Evolutionary conservation across 2,113 vertebrate species (phyloP).

Genomic region (Aythya baeri): DNA sequence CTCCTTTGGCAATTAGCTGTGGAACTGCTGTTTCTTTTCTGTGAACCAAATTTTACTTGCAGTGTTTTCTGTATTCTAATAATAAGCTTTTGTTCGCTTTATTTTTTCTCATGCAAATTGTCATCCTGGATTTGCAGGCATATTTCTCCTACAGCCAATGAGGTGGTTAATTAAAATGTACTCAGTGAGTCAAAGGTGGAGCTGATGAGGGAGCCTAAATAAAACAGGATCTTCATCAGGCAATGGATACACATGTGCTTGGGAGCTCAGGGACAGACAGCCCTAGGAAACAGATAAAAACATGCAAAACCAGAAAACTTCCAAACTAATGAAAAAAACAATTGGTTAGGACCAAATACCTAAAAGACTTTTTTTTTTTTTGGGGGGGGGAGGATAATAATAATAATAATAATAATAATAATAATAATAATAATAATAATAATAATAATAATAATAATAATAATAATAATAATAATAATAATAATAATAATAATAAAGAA

Average conservation of each 20-base stretch:
- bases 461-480: background rate
- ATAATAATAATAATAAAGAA: too few species aligned
- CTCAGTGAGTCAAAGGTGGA: background rate
- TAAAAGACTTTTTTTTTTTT: background rate
- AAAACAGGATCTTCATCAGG: background rate
- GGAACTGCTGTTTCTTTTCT: background rate
- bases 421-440: background rate
- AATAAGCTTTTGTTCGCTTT: background rate
- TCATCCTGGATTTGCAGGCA: background rate
- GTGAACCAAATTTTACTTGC: slow-evolving; percentile 10
- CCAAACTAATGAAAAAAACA: background rate
- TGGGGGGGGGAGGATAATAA: too few species aligned
- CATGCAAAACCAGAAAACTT: background rate
- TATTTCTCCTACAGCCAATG: background rate
- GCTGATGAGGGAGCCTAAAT: background rate
- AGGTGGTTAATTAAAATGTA: background rate
- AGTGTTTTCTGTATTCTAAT: background rate
- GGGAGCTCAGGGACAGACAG: rapidly evolving
- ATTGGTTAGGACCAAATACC: background rate
- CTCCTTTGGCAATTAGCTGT: background rate
- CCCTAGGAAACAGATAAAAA: background rate
- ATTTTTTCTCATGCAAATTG: background rate
- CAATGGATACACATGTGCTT: background rate
- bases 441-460: background rate
- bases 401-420: background rate